These are phyloP conservation scores for Orthonevra nobilis DNA, from an alignment of 2,888 invertebrate genomes.

Conservation along the genomic window DNA sequence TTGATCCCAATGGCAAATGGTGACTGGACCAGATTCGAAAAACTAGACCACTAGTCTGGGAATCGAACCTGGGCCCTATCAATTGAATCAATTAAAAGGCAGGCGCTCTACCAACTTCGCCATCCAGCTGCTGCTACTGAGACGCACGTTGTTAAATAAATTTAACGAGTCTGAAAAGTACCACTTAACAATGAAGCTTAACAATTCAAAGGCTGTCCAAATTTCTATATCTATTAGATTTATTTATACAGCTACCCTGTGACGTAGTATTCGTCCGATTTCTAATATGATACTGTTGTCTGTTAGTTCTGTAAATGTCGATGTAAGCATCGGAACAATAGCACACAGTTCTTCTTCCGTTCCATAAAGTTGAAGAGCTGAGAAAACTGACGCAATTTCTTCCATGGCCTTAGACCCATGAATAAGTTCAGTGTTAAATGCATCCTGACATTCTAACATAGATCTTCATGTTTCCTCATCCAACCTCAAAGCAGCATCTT, in stretches of 20 bases:
- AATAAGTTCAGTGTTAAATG: conserved; percentile 6
- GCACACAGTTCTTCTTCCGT: conserved; percentile 9
- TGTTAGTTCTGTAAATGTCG: conserved; percentile 18
- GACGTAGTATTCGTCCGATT: background rate
- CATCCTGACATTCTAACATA: conserved; percentile 9
- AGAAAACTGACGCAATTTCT: conserved; percentile 4
- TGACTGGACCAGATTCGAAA: too few species aligned
- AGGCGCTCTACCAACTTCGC: too few species aligned
- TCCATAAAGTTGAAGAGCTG: conserved; percentile 4
- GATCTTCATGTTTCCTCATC: conserved; percentile 14
- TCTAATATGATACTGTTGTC: conserved; percentile 8
- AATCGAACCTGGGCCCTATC: too few species aligned
- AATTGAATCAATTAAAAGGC: too few species aligned
- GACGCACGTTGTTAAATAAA: conserved; percentile 11
- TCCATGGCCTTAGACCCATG: conserved; percentile 2
- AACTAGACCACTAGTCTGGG: too few species aligned
- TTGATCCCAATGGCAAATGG: too few species aligned
- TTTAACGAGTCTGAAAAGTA: too few species aligned
- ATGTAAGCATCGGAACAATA: conserved; percentile 8
- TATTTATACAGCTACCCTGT: too few species aligned
- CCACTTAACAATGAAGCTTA: too few species aligned
- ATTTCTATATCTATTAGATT: too few species aligned
- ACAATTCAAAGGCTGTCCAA: too few species aligned
- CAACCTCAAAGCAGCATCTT: conserved; percentile 5
- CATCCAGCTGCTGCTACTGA: too few species aligned